Conservation (phyloP, 1,140 invertebrate species). For the Andrena cerasifolii region DNA sequence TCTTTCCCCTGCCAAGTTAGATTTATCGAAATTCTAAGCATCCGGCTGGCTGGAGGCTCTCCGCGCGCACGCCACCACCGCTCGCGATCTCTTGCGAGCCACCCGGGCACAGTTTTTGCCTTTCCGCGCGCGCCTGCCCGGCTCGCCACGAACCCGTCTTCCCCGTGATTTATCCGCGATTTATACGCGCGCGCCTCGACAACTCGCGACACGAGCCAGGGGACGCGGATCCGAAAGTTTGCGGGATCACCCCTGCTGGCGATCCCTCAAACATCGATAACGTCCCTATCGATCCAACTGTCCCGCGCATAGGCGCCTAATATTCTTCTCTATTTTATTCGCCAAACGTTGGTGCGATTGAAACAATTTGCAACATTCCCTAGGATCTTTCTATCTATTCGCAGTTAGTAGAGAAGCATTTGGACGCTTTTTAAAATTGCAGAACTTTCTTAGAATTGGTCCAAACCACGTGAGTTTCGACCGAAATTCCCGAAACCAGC, state of each 20-base stretch:
- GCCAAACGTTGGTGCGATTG: no score
- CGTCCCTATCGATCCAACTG: no score
- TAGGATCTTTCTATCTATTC: no score
- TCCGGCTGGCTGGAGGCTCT: constrained; percentile 45
- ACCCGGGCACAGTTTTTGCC: constrained; percentile 43
- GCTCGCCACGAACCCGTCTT: background rate
- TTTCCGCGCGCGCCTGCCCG: constrained; percentile 24
- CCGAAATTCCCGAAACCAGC: no score
- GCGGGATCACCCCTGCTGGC: background rate
- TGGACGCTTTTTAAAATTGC: no score
- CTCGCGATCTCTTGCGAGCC: constrained; percentile 25
- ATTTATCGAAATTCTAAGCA: constrained; percentile 79
- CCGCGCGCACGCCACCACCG: constrained; percentile 7
- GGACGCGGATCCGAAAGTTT: background rate
- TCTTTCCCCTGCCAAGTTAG: constrained; percentile 55
- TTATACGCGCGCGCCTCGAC: constrained; percentile 63
- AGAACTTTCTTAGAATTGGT: no score
- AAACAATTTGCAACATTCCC: no score
- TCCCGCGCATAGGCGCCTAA: no score
- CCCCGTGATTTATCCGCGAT: constrained; percentile 74
- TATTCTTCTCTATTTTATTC: no score
- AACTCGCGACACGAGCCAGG: background rate
- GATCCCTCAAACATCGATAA: no score
- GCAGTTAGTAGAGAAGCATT: no score
- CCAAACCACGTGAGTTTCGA: no score